These are phyloP conservation scores for Lagopus muta DNA, from an alignment of 2,113 vertebrate genomes.

Conservation along the genomic window DNA sequence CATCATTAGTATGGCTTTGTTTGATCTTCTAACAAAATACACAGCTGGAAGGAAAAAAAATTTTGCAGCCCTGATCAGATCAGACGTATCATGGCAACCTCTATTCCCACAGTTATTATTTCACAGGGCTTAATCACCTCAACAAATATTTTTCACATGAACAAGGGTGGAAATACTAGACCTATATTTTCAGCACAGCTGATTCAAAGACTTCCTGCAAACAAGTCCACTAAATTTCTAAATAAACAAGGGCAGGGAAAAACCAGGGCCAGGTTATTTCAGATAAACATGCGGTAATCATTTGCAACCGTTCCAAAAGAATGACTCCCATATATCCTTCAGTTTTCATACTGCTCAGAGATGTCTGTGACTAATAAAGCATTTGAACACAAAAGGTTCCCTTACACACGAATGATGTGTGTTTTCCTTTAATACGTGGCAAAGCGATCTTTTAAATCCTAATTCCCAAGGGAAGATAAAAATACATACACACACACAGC, in stretches of 20 bases:
- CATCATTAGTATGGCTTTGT: constrained; percentile 34
- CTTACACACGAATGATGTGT: constrained; percentile 53
- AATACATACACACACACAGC: neutral
- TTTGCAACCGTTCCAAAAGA: constrained; percentile 33
- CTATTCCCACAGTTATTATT: neutral
- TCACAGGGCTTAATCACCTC: neutral
- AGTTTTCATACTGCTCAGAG: constrained; percentile 65
- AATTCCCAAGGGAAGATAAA: constrained; percentile 44
- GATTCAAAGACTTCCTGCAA: constrained; percentile 39
- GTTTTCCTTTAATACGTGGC: constrained; percentile 59
- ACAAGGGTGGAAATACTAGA: neutral
- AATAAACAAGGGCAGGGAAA: constrained; percentile 47
- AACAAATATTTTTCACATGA: neutral
- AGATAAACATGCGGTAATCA: constrained; percentile 42
- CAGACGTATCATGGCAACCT: neutral
- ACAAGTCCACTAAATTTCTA: constrained; percentile 32
- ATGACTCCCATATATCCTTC: constrained; percentile 56
- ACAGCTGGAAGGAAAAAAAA: constrained; percentile 21
- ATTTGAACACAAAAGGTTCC: constrained; percentile 69
- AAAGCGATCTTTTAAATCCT: constrained; percentile 65
- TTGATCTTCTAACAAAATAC: constrained; percentile 63
- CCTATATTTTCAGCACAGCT: neutral
- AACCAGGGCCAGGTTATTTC: constrained; percentile 21
- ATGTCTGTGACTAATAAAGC: constrained; percentile 70
- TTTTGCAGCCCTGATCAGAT: neutral